Conservation (phyloP, 2,797 vertebrate genomes). For the Heteromormyrus szaboi region DNA sequence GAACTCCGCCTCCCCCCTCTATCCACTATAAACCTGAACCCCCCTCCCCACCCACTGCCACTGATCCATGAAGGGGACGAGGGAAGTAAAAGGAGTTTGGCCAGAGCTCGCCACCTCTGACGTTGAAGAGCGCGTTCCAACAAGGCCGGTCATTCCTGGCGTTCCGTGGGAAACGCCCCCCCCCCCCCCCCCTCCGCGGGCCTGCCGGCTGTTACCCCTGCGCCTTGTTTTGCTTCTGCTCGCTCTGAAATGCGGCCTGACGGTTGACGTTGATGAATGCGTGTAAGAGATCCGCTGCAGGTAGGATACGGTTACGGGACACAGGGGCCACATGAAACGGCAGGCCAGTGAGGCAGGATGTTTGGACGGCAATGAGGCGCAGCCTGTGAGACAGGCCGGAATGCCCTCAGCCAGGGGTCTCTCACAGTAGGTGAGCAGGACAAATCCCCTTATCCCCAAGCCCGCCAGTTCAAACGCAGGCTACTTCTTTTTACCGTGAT, state of each 20-base stretch:
- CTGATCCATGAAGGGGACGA: background rate
- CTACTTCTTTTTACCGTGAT: constrained; percentile 24
- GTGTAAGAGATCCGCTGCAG: constrained; percentile 74
- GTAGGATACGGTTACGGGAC: constrained; percentile 75
- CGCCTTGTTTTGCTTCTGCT: constrained; percentile 47
- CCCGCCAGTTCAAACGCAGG: background rate
- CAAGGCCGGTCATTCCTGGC: constrained; percentile 39
- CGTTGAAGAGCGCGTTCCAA: background rate
- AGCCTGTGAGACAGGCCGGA: constrained; percentile 41
- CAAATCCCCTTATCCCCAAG: background rate
- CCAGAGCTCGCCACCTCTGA: background rate
- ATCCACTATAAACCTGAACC: constrained; percentile 2
- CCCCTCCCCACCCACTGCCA: background rate
- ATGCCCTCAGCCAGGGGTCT: constrained; percentile 23
- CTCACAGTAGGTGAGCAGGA: constrained; percentile 33
- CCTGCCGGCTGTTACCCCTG: constrained; percentile 14
- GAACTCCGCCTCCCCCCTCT: background rate
- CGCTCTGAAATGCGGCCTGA: constrained; percentile 51
- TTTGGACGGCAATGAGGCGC: constrained; percentile 54
- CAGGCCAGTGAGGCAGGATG: constrained; percentile 42
- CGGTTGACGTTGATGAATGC: constrained; percentile 78
- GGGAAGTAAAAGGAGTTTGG: background rate
- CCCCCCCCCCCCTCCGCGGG: background rate
- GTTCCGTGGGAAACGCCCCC: constrained; percentile 32
- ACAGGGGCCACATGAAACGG: constrained; percentile 50